phyloP scores from a whole-genome alignment of 2,797 vertebrate genomes.

The Hippocampus kuda region DNA sequence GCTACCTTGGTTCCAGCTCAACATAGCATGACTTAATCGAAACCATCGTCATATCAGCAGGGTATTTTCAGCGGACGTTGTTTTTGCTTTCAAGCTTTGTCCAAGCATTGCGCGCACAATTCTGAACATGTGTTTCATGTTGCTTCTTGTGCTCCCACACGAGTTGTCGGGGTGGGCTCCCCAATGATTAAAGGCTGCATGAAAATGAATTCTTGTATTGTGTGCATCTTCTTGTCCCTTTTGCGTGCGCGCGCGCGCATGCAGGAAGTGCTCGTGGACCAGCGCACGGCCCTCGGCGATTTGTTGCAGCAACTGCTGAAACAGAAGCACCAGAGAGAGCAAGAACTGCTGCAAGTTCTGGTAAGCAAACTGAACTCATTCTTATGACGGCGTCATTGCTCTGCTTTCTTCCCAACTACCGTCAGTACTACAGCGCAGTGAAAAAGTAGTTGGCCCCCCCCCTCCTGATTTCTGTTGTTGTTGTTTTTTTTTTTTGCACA shows the following conservation, averaged over 20 bases:
- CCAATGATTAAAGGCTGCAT: too few relatives aligned
- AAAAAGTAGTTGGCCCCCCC: too few relatives aligned
- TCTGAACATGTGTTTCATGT: neutral
- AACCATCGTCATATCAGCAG: neutral
- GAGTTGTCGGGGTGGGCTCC: too few relatives aligned
- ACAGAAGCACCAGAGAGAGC: slow-evolving; percentile 82
- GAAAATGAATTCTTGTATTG: neutral
- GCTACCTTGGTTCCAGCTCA: slow-evolving; percentile 15
- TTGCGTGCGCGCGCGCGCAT: slow-evolving; percentile 28
- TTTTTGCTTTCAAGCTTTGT: neutral
- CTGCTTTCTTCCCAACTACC: neutral
- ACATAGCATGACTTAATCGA: neutral
- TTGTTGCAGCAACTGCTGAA: slow-evolving; percentile 90
- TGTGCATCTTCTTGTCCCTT: neutral
- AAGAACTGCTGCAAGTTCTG: slow-evolving; percentile 79
- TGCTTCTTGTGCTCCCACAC: too few relatives aligned
- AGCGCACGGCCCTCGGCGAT: slow-evolving; percentile 72
- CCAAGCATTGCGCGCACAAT: neutral
- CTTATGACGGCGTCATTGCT: too few relatives aligned
- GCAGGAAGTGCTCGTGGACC: slow-evolving; percentile 77
- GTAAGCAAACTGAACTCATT: slow-evolving; percentile 54
- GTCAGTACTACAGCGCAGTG: too few relatives aligned
- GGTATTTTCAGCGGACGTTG: neutral
- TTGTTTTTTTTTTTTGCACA: too few relatives aligned
- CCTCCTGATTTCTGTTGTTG: too few relatives aligned